A percentile compares a stretch with the other conserved stretches of the same genome.
Evolutionary conservation across 2,888 invertebrate species (phyloP).

Genomic region (Ceraclea dissimilis): DNA sequence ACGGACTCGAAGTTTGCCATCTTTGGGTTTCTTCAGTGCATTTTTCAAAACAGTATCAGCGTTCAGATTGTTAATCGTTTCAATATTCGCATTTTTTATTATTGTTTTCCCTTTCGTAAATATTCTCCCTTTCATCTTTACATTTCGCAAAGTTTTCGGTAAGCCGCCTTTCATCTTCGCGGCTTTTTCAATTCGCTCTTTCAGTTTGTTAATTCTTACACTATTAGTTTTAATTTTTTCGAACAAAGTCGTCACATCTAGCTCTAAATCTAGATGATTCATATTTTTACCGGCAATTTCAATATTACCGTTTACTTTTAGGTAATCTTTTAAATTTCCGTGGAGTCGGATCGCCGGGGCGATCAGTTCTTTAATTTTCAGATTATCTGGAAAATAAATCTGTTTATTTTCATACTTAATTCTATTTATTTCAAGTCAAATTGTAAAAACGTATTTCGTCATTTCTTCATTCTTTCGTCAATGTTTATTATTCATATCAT

Average conservation of each 20-base stretch:
- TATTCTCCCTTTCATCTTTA: conserved; percentile 17
- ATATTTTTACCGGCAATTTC: conserved; percentile 17
- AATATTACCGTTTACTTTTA: conserved; percentile 9
- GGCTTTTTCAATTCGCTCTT: conserved; percentile 15
- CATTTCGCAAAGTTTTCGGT: conserved; percentile 8
- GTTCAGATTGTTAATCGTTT: conserved; percentile 14
- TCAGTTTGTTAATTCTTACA: conserved; percentile 14
- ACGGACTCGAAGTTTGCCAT: conserved; percentile 16
- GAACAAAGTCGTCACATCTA: conserved; percentile 16
- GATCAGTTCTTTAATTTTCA: conserved; percentile 22
- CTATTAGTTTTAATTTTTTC: conserved; percentile 18
- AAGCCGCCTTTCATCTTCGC: conserved; percentile 14
- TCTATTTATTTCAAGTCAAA: not conserved
- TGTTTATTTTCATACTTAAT: not conserved
- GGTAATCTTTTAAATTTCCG: conserved; percentile 18
- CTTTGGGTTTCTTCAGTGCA: conserved; percentile 14
- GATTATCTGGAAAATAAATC: conserved; percentile 18
- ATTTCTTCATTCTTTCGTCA: not conserved
- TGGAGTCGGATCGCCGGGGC: conserved; percentile 18
- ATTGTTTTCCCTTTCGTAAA: conserved; percentile 15
- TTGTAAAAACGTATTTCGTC: not conserved
- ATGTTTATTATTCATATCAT: not conserved
- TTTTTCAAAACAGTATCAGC: conserved; percentile 15
- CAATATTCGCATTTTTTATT: conserved; percentile 16
- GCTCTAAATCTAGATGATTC: conserved; percentile 13